Base-by-base conservation (phyloP, 1,140 invertebrate species). In the Manduca sexta region DNA sequence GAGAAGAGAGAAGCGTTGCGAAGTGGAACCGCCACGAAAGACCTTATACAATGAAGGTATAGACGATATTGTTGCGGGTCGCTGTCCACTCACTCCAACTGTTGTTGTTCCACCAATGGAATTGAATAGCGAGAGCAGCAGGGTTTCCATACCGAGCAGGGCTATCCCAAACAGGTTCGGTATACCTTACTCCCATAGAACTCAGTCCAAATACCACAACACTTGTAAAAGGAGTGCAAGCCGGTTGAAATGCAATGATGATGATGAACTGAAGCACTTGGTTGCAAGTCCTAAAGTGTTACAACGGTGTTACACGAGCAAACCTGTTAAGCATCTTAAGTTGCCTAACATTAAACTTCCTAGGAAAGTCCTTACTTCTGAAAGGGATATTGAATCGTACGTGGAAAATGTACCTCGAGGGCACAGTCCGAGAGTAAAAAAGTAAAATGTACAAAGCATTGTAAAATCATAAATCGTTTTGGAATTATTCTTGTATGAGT, bases 361-460 rank as follows among this genome's bases (percentile, higher is more conserved):
- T 11, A 69, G 47, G 31, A 79, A 61, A 50, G 50, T 79, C 0
- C 40, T 79, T 13, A 67, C 62, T 10, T 78, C 74, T 4, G 61
- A 66, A 16, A 55, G 47, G 39, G 48, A 74, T 45, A 64, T 71
- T 21, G 65, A 73, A 3, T 16, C 45, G 6, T 67, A 60, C 38
- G 45, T 62, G 14, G 44, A 38, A 8, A 56, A 35, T 8, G n/a
- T n/a, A 35, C 1, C 45, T 21, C 21, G 34, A 13, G 40, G n/a
- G 34, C 34, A 29, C 8, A 47, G 31, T n/a, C n/a, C n/a, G n/a
- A n/a, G n/a, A n/a, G n/a, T n/a, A n/a, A n/a, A n/a, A n/a, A n/a
- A n/a, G n/a, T n/a, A n/a, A n/a, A n/a, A n/a, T n/a, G n/a, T n/a
- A n/a, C n/a, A n/a, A n/a, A n/a, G n/a, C n/a, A n/a, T n/a, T n/a